These are phyloP conservation scores for Papilio dardanus DNA, from an alignment of 1,140 invertebrate genomes.

Conservation along the genomic window DNA sequence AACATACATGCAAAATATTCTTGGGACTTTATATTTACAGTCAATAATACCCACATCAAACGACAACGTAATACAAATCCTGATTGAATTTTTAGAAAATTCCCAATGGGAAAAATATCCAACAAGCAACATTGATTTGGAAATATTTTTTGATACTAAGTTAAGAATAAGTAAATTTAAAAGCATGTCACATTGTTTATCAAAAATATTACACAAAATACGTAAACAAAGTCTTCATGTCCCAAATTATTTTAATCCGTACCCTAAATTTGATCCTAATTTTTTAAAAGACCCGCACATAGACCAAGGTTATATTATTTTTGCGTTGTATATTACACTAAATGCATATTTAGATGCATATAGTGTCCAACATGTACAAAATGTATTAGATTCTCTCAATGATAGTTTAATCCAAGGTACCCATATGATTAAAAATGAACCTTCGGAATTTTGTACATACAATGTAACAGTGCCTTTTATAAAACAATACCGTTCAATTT, in stretches of 20 bases:
- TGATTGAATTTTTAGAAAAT: constrained; percentile 58
- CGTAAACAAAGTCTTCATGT: background rate
- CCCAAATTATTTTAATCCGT: background rate
- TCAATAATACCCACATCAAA: constrained; percentile 47
- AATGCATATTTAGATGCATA: constrained; percentile 64
- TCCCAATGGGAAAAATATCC: constrained; percentile 52
- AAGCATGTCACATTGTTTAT: constrained; percentile 32
- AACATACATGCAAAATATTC: constrained; percentile 57
- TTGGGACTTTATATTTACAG: constrained; percentile 53
- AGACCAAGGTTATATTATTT: constrained; percentile 49
- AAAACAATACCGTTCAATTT: constrained; percentile 59
- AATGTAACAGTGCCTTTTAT: constrained; percentile 56
- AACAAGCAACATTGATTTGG: constrained; percentile 10
- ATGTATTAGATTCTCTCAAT: constrained; percentile 57
- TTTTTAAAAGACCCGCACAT: constrained; percentile 18
- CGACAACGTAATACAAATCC: constrained; percentile 53
- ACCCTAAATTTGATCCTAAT: constrained; percentile 44
- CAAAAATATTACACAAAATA: constrained; percentile 25
- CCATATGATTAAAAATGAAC: constrained; percentile 27
- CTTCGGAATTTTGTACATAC: constrained; percentile 46
- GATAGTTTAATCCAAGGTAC: constrained; percentile 43
- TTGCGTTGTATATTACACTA: constrained; percentile 56
- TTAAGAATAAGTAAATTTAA: constrained; percentile 48
- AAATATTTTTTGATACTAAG: constrained; percentile 22
- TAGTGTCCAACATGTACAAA: constrained; percentile 56